Evolutionary conservation across 1,140 invertebrate genomes (phyloP).

Genomic region (Pogonomyrmex barbatus): DNA sequence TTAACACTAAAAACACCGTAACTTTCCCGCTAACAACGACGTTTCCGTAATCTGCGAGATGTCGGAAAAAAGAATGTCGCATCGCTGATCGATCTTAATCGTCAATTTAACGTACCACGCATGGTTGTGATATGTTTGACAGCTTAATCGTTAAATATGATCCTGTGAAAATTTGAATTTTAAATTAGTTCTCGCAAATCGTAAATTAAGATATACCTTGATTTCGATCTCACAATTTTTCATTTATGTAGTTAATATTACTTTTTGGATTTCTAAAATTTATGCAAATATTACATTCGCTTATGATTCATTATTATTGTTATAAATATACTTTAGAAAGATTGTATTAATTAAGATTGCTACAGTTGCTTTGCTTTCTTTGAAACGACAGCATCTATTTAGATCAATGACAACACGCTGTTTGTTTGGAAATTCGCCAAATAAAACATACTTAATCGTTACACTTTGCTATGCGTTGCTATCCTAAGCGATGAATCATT

Average conservation of each 20-base stretch:
- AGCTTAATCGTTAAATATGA: slow-evolving; percentile 10
- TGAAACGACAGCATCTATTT: not conserved
- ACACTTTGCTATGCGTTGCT: slow-evolving; percentile 1
- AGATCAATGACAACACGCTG: not conserved
- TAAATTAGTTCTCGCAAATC: not conserved
- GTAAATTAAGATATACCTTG: not conserved
- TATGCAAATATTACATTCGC: not conserved
- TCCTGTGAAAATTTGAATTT: slow-evolving; percentile 4
- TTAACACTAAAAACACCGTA: not conserved
- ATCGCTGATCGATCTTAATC: not conserved
- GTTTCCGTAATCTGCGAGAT: slow-evolving; percentile 15
- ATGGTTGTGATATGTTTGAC: not conserved
- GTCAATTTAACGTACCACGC: not conserved
- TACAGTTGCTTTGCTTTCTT: not conserved
- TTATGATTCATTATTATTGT: not conserved
- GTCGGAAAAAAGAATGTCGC: not conserved
- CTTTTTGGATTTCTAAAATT: not conserved
- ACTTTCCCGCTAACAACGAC: not conserved
- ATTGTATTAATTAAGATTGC: not conserved
- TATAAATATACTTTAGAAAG: too few relatives aligned
- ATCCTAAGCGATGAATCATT: slow-evolving; percentile 22
- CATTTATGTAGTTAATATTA: not conserved
- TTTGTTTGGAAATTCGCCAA: slow-evolving; percentile 21
- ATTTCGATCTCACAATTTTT: not conserved
- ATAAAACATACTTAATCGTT: slow-evolving; percentile 17